phyloP scores from a whole-genome alignment of 2,797 vertebrate genomes.

The Pseudopleuronectes americanus region DNA sequence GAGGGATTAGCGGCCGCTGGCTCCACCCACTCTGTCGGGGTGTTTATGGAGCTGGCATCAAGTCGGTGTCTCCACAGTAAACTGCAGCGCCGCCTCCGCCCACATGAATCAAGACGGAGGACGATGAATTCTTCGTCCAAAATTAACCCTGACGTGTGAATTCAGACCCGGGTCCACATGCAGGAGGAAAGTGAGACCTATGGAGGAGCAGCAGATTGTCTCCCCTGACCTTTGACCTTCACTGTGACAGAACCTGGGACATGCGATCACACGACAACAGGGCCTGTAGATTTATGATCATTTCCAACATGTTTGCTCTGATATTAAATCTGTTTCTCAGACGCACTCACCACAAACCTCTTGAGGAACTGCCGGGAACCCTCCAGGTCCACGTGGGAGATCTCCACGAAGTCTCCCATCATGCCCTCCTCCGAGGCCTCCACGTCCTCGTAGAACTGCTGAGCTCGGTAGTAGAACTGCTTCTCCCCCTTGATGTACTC shows the following conservation, averaged over 20 bases:
- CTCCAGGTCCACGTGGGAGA: conserved; percentile 90
- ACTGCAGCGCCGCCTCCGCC: neutral
- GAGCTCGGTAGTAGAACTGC: conserved; percentile 95
- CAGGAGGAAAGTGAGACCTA: neutral
- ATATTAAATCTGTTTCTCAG: neutral
- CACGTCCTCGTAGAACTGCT: conserved; percentile 93
- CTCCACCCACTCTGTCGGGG: conserved; percentile 2
- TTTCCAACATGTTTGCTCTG: neutral
- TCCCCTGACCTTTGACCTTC: conserved; percentile 1
- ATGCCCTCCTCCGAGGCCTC: conserved; percentile 95
- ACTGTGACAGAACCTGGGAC: neutral
- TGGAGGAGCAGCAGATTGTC: neutral
- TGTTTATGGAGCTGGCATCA: conserved; percentile 44
- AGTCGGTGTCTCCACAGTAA: conserved; percentile 20
- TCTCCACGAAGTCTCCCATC: conserved; percentile 95
- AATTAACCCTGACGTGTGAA: conserved; percentile 34
- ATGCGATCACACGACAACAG: neutral
- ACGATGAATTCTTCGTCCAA: conserved; percentile 8
- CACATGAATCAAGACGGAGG: conserved; percentile 21
- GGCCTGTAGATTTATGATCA: neutral
- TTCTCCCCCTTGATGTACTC: conserved; percentile 95
- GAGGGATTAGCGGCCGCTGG: conserved; percentile 19
- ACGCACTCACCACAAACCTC: conserved; percentile 91
- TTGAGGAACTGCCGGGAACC: conserved; percentile 91
- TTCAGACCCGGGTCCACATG: neutral